Conservation (phyloP, 2,888 invertebrate species). For the Protodeltote pygarga region DNA sequence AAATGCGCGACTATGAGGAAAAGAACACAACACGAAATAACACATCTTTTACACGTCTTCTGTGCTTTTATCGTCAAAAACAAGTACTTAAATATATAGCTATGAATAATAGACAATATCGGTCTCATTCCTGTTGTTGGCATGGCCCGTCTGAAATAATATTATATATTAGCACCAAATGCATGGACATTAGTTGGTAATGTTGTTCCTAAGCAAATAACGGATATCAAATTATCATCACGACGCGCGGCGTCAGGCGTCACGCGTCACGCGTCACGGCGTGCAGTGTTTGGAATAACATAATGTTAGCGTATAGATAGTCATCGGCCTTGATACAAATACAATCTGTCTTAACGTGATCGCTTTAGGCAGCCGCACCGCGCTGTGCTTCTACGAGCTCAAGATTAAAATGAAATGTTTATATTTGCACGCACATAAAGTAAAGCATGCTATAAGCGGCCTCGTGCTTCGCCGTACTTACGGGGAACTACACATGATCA, state of each 20-base stretch:
- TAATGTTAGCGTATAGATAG: background rate
- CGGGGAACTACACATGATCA: too few species aligned
- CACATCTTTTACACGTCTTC: background rate
- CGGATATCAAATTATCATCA: background rate
- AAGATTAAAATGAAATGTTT: too few species aligned
- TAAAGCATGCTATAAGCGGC: slow-evolving; percentile 31
- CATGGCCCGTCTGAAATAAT: background rate
- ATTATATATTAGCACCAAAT: background rate
- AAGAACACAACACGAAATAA: slow-evolving; percentile 1
- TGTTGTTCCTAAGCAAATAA: background rate
- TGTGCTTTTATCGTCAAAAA: background rate
- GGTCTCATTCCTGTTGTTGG: too few species aligned
- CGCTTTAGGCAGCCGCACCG: background rate
- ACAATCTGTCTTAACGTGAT: background rate
- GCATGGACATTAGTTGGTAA: background rate
- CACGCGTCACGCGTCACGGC: slow-evolving; percentile 2
- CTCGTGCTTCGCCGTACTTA: slow-evolving; percentile 17
- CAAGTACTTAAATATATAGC: background rate
- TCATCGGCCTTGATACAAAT: slow-evolving; percentile 2
- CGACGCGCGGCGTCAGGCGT: background rate
- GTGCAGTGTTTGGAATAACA: slow-evolving; percentile 7
- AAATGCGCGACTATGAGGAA: slow-evolving; percentile 10
- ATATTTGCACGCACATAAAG: slow-evolving; percentile 19
- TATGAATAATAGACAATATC: too few species aligned
- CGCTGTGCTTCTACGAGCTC: background rate